Evolutionary conservation across 1,140 invertebrate genomes (phyloP), one percentile per base, ranked within the genome.

Genomic region (Zeugodacus cucurbitae): DNA sequence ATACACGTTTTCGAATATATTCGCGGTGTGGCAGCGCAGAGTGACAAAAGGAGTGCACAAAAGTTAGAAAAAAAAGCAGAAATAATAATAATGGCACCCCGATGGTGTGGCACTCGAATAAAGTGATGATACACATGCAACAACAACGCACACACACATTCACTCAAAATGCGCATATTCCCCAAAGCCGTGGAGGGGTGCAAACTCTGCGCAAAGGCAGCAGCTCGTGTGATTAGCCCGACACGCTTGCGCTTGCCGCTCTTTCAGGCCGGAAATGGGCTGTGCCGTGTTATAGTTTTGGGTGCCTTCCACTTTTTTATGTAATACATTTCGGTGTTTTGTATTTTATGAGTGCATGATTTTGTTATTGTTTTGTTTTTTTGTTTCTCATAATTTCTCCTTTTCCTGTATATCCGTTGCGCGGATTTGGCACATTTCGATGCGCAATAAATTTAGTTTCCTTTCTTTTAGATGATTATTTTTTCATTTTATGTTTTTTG

Each of bases 211-310:
- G 17, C 20, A 10, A 37, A 74, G 67, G 67, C 67, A 74, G 26
- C 41, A 41, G n/a, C 26, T 82, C 41, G 74, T 82, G 74, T 82
- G 74, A 82, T 82, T 82, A 82, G 74, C 74, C 44, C 22, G 74
- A 82, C 74, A 82, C 74, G 74, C 74, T 82, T 82, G 74, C 41
- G 74, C 74, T 82, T 22, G 74, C 74, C 41, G 74, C n/a, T 82
- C 22, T 82, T 26, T 82, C 48, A 82, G 41, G 74, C 74, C 74
- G 74, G 74, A 82, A 82, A 82, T 82, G 74, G 74, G 74, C 37
- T 82, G 74, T 26, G 41, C 44, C n/a, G 74, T 82, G 74, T 82
- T 82, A 82, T 82, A 82, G 74, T 82, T 82, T 82, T 54, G 22
- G n/a, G 3, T 44, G 74, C 74, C 41, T 82, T 82, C 44, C 22